Evolutionary conservation across 2,888 invertebrate species (phyloP).

Genomic region (Platycheirus albimanus): DNA sequence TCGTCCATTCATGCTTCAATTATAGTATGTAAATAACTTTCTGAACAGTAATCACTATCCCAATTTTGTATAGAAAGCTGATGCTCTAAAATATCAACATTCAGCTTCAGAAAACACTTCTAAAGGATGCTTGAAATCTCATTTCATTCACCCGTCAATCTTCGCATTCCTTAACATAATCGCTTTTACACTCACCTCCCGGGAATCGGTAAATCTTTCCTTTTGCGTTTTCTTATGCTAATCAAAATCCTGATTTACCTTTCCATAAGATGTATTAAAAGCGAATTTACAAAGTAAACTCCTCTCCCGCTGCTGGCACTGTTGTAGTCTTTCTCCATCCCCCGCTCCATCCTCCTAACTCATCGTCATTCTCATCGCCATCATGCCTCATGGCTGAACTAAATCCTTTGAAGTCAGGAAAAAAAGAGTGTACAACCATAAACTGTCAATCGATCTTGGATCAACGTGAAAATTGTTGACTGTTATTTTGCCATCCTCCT

Average conservation of each 20-base stretch:
- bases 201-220: constrained; percentile 38
- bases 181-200: constrained; percentile 51
- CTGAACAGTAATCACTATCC: constrained; percentile 39
- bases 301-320: constrained; percentile 50
- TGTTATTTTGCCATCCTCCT: constrained; percentile 32
- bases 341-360: neutral
- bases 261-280: constrained; percentile 56
- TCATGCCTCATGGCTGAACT: constrained; percentile 10
- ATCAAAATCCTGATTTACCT: constrained; percentile 70
- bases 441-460: constrained; percentile 71
- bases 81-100: constrained; percentile 31
- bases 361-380: no score
- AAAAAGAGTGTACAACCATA: constrained; percentile 53
- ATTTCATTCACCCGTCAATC: constrained; percentile 63
- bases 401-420: constrained; percentile 71
- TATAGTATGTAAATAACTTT: constrained; percentile 54
- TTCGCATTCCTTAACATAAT: constrained; percentile 60
- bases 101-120: constrained; percentile 37
- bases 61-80: constrained; percentile 13
- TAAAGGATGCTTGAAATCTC: constrained; percentile 54
- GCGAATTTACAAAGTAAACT: constrained; percentile 73
- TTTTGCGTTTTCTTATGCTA: constrained; percentile 62
- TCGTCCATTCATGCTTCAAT: constrained; percentile 40
- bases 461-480: constrained; percentile 67
- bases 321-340: neutral